Conservation (phyloP, 2,113 vertebrate species). For the Datnioides undecimradiatus region DNA sequence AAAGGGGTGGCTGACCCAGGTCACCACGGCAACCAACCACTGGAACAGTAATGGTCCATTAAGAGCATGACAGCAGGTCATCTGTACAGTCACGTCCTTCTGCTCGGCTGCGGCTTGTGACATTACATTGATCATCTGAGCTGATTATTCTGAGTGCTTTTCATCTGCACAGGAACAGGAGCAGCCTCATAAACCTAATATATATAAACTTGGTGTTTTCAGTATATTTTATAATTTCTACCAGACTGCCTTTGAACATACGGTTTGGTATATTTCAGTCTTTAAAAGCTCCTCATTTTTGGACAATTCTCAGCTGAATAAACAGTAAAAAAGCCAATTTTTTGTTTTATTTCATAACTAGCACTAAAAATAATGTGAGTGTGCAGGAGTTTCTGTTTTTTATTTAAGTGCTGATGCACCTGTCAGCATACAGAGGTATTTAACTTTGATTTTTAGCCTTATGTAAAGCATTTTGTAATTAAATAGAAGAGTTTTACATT, state of each 20-base stretch:
- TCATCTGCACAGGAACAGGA: background rate
- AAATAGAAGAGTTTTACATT: no score
- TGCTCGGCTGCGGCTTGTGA: background rate
- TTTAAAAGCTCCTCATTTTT: background rate
- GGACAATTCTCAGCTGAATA: background rate
- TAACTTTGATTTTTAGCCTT: no score
- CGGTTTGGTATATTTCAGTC: no score
- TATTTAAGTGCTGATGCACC: no score
- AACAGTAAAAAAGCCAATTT: background rate
- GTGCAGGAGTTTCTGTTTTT: no score
- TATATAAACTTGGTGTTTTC: background rate
- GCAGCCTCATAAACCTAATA: background rate
- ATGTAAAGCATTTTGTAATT: no score
- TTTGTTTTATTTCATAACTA: no score
- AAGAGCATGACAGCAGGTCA: conserved; percentile 28
- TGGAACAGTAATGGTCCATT: conserved; percentile 61
- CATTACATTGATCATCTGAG: conserved; percentile 7
- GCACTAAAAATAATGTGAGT: no score
- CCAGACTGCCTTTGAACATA: background rate
- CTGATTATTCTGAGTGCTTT: background rate
- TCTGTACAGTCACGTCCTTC: background rate
- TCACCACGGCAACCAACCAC: conserved; percentile 43
- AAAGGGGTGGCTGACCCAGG: conserved; percentile 43
- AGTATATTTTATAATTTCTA: background rate
- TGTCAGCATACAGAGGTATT: no score